Evolutionary conservation across 2,888 invertebrate species (phyloP), one percentile per base, ranked within the genome.

Genomic region (Prenolepis imparis): DNA sequence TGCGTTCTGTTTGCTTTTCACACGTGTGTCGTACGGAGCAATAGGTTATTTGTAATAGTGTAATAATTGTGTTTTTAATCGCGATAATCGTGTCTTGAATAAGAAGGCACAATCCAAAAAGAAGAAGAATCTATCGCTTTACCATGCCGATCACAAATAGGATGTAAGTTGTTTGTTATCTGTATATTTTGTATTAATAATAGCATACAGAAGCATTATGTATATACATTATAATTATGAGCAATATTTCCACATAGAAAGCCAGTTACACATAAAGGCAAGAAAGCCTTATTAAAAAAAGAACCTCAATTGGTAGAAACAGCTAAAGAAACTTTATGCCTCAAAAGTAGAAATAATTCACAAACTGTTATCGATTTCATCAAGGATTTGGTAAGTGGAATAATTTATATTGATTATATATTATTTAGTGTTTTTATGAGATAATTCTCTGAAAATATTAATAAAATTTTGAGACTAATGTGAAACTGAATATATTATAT

Each of bases 231-330:
- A 6, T 24, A 21, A 18, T 36, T 81, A 78, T 64, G 6, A 24
- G 12, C 6, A 36, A 39, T 39, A n/a, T 82, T 41, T 68, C 59
- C 18, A 95, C 95, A 2, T 94, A 98, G 98, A 88, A 98, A 98
- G 96, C 98, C 99, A 0, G 98, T 97, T 91, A 98, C 98, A 68
- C 97, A 97, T 67, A 97, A 96, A 94, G 98, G 98, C 28, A 99
- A 99, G 94, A 97, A 98, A 91, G 96, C 97, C 21, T 95, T 99
- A 73, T 95, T 97, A 75, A 96, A 97, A 15, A 96, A 97, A 89
- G 98, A 98, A 92, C 98, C 99, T 0, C 98, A 99, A 94, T 95
- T 99, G 0, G 96, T 98, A 84, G 99, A 99, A 96, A 97, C 98
- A 90, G 96, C 97, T 0, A 99, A 99, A 93, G 97, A 96, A 92